Evolutionary conservation across 2,888 invertebrate species (phyloP), one percentile per base, ranked within the genome.

Genomic region (Anthophora plumipes): DNA sequence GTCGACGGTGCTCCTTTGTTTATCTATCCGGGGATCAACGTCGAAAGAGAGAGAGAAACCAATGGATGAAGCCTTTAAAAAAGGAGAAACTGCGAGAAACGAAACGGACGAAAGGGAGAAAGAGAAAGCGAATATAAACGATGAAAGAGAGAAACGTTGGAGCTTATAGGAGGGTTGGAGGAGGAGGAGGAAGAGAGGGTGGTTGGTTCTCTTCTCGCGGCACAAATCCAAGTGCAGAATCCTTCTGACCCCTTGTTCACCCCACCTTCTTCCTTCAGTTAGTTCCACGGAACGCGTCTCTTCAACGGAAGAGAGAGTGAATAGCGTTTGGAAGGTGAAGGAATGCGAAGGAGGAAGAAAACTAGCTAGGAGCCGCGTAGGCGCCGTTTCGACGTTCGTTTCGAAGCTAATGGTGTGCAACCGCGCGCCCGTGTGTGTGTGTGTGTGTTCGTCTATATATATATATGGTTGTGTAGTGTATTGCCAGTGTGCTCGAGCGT

Each of bases 151-250:
- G 71, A 68, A 55, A 60, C 43, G 50, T 17, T 9, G 39, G 11
- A 8, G 8, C 17, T 71, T 37, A n/a, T 60, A 25, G 55, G n/a
- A n/a, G n/a, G n/a, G n/a, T n/a, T n/a, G n/a, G n/a, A n/a, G n/a
- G n/a, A n/a, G n/a, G n/a, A n/a, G n/a, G n/a, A n/a, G n/a, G n/a
- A n/a, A n/a, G n/a, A n/a, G n/a, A 52, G 41, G 64, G 80, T 59
- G 55, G 61, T 31, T 50, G 73, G 77, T 50, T 73, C 57, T 64
- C 12, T 54, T 54, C 60, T 52, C 74, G 61, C 75, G 88, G 84
- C 84, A 82, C 79, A 86, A 88, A 87, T 88, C 83, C 82, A 78
- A 89, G 87, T 82, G 89, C 83, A 82, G 87, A 88, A 89, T 90
- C 86, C 84, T 86, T 88, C 88, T 87, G 89, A 88, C 86, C 85